These are phyloP conservation scores for Sesia bembeciformis DNA, from an alignment of 2,888 invertebrate genomes.

Conservation along the genomic window DNA sequence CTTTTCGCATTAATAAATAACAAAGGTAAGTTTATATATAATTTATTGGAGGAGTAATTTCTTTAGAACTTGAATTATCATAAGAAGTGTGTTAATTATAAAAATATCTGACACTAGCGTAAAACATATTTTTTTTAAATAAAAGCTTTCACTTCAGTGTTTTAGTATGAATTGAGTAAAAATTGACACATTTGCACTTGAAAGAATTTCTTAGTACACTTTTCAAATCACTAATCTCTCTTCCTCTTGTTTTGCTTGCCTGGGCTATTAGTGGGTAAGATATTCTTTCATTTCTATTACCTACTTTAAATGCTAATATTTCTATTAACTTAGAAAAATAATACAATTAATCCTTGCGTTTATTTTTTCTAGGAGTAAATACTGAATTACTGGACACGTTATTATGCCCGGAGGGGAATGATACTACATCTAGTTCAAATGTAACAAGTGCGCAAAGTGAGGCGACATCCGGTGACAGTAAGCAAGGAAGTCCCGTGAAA, in stretches of 20 bases:
- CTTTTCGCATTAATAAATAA: conserved; percentile 96
- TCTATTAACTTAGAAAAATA: not conserved
- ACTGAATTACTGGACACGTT: conserved; percentile 87
- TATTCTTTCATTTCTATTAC: conserved; percentile 7
- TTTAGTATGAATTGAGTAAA: conserved; percentile 4
- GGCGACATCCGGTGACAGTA: conserved; percentile 26
- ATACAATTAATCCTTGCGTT: conserved; percentile 10
- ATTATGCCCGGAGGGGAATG: conserved; percentile 75
- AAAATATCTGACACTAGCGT: not conserved
- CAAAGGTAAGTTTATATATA: conserved; percentile 79
- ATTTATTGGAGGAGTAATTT: not conserved
- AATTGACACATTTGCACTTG: no score
- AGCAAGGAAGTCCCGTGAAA: conserved; percentile 18
- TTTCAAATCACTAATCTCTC: conserved; percentile 2
- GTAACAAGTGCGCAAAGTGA: conserved; percentile 13
- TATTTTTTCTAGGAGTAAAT: conserved; percentile 79
- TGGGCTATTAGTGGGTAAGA: conserved; percentile 55
- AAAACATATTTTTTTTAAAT: no score
- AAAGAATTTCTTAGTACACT: not conserved
- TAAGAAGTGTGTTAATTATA: not conserved
- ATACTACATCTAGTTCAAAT: conserved; percentile 10
- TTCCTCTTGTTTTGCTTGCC: conserved; percentile 35
- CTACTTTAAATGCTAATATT: not conserved
- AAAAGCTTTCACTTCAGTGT: not conserved
- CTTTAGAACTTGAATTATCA: not conserved